Conservation (phyloP, 2,888 invertebrate species). For the Drosophila birchii region DNA sequence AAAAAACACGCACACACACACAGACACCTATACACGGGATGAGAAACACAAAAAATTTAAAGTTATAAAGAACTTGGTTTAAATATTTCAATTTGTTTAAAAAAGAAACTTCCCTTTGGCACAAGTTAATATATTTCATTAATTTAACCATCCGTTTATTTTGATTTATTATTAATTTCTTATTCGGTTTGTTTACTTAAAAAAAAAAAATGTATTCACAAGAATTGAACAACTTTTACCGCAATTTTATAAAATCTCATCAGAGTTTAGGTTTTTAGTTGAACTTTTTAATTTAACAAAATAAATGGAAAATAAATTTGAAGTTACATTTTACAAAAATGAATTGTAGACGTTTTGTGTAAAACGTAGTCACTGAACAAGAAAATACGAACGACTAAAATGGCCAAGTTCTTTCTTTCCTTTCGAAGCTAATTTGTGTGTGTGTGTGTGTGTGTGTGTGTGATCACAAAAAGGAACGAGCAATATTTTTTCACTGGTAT, state of each 20-base stretch:
- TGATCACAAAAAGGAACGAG: conserved; percentile 1
- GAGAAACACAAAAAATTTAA: neutral
- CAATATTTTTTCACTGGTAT: neutral
- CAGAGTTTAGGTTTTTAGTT: neutral
- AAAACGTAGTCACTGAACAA: neutral
- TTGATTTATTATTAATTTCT: neutral
- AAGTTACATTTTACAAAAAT: neutral
- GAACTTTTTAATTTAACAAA: too few relatives aligned
- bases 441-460: neutral
- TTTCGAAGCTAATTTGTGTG: neutral
- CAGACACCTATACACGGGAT: neutral
- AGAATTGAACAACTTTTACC: neutral
- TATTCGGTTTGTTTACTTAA: neutral
- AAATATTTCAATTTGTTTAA: neutral
- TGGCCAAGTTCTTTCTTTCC: neutral
- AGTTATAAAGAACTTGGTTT: neutral
- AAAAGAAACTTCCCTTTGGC: neutral
- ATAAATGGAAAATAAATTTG: too few relatives aligned
- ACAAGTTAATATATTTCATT: neutral
- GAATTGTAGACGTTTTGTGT: neutral
- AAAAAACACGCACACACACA: neutral
- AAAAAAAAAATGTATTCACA: neutral
- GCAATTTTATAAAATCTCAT: neutral
- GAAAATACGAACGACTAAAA: neutral
- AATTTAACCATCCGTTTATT: neutral